Conservation (phyloP, 2,888 invertebrate species). For the Sinopyrophorus schimmeli region DNA sequence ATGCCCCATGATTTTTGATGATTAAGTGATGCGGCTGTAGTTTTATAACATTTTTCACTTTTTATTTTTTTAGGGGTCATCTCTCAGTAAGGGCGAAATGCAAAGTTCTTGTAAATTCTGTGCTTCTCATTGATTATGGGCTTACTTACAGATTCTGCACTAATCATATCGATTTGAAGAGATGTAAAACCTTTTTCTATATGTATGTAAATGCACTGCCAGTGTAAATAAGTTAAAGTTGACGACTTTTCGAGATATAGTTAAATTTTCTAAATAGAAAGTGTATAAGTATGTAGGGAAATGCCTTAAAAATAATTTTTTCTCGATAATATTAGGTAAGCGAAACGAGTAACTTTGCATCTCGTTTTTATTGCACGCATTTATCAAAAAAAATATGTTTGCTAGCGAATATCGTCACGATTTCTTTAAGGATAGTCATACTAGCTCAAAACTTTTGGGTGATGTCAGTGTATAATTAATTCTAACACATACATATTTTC, state of each 20-base stretch:
- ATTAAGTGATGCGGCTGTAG: constrained; percentile 8
- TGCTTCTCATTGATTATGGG: not conserved
- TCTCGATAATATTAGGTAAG: not conserved
- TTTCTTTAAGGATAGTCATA: constrained; percentile 27
- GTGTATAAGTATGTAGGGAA: too few species aligned
- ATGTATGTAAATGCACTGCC: constrained; percentile 17
- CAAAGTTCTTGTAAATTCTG: constrained; percentile 8
- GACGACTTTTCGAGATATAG: too few species aligned
- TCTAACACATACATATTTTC: constrained; percentile 43
- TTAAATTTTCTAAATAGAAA: too few species aligned
- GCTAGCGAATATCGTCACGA: too few species aligned
- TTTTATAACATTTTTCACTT: constrained; percentile 2
- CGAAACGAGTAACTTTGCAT: constrained; percentile 39
- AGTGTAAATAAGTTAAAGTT: constrained; percentile 15
- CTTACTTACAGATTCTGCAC: constrained; percentile 5
- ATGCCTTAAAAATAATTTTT: too few species aligned
- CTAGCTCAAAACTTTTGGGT: constrained; percentile 46
- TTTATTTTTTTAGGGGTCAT: not conserved
- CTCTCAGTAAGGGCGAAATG: constrained; percentile 14
- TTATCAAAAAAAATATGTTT: too few species aligned
- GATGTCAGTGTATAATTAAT: constrained; percentile 42
- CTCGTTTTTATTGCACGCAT: constrained; percentile 38
- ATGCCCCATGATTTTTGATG: not conserved
- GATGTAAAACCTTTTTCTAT: constrained; percentile 13
- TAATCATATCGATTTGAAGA: constrained; percentile 15